A percentile compares a stretch with the other conserved stretches of the same genome.
Evolutionary conservation across 2,113 vertebrate species (phyloP).

Genomic region (Pholis gunnellus): DNA sequence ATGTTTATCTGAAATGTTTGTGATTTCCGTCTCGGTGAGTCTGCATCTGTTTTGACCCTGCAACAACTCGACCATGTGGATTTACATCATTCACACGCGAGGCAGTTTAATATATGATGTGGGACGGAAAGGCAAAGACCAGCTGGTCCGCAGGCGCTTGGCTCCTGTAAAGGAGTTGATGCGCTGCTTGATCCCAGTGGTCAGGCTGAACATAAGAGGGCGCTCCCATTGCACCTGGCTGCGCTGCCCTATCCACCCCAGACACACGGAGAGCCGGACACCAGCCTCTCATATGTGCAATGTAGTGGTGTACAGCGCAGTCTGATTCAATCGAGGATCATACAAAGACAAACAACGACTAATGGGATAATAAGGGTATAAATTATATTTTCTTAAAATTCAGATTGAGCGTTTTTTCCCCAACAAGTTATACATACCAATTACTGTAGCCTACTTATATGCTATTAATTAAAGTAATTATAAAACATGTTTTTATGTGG

Average conservation of each 20-base stretch:
- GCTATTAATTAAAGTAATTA: not conserved
- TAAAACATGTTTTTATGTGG: not conserved
- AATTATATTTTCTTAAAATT: not conserved
- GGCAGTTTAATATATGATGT: slow-evolving; percentile 20
- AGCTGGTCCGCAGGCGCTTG: slow-evolving; percentile 66
- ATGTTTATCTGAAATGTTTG: slow-evolving; percentile 9
- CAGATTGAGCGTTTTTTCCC: not conserved
- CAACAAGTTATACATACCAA: not conserved
- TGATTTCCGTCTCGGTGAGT: not conserved
- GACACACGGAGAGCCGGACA: slow-evolving; percentile 75
- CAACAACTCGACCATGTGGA: not conserved
- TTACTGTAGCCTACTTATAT: not conserved
- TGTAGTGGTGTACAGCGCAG: slow-evolving; percentile 29
- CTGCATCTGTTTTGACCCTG: not conserved
- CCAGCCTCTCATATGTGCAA: slow-evolving; percentile 46
- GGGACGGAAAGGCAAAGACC: slow-evolving; percentile 28
- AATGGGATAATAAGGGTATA: not conserved
- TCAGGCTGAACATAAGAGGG: slow-evolving; percentile 90
- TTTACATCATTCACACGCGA: slow-evolving; percentile 24
- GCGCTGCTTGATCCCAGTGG: slow-evolving; percentile 82
- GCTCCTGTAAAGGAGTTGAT: slow-evolving; percentile 68
- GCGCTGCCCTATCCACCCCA: slow-evolving; percentile 78
- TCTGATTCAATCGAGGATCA: not conserved
- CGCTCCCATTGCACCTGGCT: slow-evolving; percentile 90
- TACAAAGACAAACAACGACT: not conserved